phyloP scores from a whole-genome alignment of 2,888 invertebrate genomes.

The Temnothorax unifasciatus region DNA sequence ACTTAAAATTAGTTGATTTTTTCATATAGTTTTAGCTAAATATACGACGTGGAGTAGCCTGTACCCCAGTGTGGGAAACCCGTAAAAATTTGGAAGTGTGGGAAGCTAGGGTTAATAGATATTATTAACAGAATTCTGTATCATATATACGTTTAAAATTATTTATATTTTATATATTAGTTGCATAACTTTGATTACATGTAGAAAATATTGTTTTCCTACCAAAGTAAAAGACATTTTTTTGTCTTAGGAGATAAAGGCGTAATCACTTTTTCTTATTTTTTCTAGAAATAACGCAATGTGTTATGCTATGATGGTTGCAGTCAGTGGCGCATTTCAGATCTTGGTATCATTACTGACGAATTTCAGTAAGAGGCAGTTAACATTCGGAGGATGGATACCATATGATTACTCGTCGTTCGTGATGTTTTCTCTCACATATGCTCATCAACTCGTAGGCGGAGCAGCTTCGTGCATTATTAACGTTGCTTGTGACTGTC shows the following conservation, averaged over 20 bases:
- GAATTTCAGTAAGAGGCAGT: conserved; percentile 23
- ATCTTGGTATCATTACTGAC: conserved; percentile 53
- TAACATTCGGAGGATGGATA: conserved; percentile 63
- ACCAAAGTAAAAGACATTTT: not conserved
- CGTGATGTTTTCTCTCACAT: conserved; percentile 54
- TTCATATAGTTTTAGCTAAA: no score
- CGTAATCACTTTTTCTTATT: not conserved
- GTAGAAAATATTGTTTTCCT: not conserved
- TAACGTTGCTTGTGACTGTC: conserved; percentile 76
- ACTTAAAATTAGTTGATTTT: no score
- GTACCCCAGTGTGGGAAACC: no score
- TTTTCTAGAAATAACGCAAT: conserved; percentile 54
- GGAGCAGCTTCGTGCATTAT: conserved; percentile 59
- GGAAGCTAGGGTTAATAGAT: no score
- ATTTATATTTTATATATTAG: not conserved
- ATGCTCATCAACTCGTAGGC: conserved; percentile 68
- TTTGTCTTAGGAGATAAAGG: not conserved
- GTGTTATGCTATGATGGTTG: conserved; percentile 54
- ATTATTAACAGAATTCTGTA: not conserved
- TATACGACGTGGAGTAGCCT: no score
- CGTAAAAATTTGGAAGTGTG: no score
- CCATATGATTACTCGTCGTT: conserved; percentile 64
- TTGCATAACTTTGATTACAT: not conserved
- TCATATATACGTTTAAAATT: no score
- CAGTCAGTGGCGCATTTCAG: conserved; percentile 39